Evolutionary conservation across 2,113 vertebrate species (phyloP), one percentile per base, ranked within the genome.

Genomic region (Pollachius pollachius): DNA sequence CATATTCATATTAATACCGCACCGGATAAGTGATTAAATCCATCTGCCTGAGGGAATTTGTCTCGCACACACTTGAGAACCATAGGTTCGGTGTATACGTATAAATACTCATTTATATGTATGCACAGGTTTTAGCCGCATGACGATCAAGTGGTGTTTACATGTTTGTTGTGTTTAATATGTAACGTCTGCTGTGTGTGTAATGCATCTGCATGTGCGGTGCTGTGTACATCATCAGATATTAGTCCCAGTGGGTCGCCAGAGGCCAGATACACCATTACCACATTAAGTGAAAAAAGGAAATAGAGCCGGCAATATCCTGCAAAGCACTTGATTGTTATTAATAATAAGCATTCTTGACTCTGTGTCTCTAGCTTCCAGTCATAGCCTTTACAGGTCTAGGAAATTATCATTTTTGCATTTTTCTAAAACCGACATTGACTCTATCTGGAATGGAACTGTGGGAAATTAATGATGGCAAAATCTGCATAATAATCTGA

Each of bases 381-480:
- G 48, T 62, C 75, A 15, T 13, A 63, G 73, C 66, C 69, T 85
- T 87, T 83, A 80, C 79, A 69, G 75, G 58, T 57, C 48, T 65
- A 15, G 65, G 74, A 81, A 81, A 89, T 90, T 85, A 69, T 76
- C 72, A 83, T 81, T 76, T 73, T 69, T 64, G 64, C 54, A 56
- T 56, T 64, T 48, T 73, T 72, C 73, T 74, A 84, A 84, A 69
- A 68, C 37, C 19, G 62, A 68, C 62, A 67, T 62, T 67, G 48
- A 76, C 58, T 72, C 67, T 3, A 16, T 66, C 67, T 76, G 68
- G 80, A 61, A 68, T 37, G 69, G 69, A 71, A 78, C 74, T 73
- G 41, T 56, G 41, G 41, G 62, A 73, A 82, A 79, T 84, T 82
- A 84, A 85, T 83, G 81, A 88, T 72, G 78, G 68, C 30, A 81